A percentile compares a stretch with the other conserved stretches of the same genome.
phyloP scores from a whole-genome alignment of 2,888 invertebrate genomes.

The Deilephila elpenor region DNA sequence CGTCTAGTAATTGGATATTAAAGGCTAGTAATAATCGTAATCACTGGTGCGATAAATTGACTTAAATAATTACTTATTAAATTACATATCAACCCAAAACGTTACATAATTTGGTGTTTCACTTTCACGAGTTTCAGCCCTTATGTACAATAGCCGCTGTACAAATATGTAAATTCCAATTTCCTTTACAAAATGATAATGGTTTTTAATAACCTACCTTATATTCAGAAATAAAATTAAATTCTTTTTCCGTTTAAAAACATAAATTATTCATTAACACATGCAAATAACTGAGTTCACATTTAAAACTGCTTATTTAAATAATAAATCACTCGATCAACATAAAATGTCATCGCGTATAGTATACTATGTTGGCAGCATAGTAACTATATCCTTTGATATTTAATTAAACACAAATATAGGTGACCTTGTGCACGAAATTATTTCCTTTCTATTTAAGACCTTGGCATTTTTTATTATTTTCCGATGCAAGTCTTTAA shows the following conservation, averaged over 20 bases:
- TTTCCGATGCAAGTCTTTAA: neutral
- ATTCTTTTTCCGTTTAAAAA: neutral
- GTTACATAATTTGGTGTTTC: no score
- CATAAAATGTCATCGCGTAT: neutral
- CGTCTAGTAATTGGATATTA: no score
- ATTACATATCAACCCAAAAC: no score
- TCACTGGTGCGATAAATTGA: no score
- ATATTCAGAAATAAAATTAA: neutral
- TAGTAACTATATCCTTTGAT: neutral
- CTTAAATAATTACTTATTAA: no score
- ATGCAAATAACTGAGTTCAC: neutral
- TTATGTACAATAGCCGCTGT: no score
- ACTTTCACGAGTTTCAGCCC: no score
- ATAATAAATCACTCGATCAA: conserved; percentile 16
- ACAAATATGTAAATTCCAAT: no score
- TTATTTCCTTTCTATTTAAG: neutral
- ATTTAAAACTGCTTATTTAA: conserved; percentile 1
- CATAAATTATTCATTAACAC: neutral
- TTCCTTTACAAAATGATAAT: no score
- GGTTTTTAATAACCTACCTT: no score
- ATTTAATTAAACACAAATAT: conserved; percentile 10
- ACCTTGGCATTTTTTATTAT: neutral
- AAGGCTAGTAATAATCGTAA: no score
- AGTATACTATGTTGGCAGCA: neutral
- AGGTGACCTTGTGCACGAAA: conserved; percentile 1